phyloP scores from a whole-genome alignment of 2,888 invertebrate species.

The Itoplectis maculator region DNA sequence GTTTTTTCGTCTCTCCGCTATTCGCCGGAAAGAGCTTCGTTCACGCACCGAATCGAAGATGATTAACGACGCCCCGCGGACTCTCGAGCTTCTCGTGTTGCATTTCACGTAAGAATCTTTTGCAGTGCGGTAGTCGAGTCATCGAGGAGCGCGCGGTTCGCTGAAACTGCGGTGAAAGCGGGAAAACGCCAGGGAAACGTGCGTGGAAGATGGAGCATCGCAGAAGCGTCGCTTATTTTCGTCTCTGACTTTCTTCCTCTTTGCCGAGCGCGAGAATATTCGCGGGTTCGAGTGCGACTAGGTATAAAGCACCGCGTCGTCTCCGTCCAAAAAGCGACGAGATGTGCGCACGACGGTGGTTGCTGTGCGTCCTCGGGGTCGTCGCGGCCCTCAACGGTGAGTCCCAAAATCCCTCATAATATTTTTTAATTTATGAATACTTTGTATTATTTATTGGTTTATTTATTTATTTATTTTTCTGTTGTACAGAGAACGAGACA shows the following conservation, averaged over 20 bases:
- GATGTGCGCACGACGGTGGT: constrained; percentile 76
- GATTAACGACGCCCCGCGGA: neutral
- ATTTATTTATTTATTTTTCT: too few relatives aligned
- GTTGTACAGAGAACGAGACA: too few relatives aligned
- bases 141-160: too few relatives aligned
- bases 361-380: constrained; percentile 78
- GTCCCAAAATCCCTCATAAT: too few relatives aligned
- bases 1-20: too few relatives aligned
- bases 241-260: constrained; percentile 32
- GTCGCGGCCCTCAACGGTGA: constrained; percentile 79
- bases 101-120: neutral
- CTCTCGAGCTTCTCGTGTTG: neutral
- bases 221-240: constrained; percentile 2
- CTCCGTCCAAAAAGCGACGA: constrained; percentile 44
- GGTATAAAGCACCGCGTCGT: constrained; percentile 33
- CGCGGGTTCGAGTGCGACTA: constrained; percentile 29
- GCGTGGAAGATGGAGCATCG: constrained; percentile 23
- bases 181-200: neutral
- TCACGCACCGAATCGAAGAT: constrained; percentile 8
- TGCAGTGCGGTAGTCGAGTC: neutral
- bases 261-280: constrained; percentile 5
- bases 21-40: neutral
- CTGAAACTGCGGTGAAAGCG: too few relatives aligned
- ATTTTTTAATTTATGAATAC: neutral
- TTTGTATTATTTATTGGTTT: neutral